Evolutionary conservation across 92 coral and sea anemone genomes (phyloP).

Genomic region (Parazoanthus swiftii): DNA sequence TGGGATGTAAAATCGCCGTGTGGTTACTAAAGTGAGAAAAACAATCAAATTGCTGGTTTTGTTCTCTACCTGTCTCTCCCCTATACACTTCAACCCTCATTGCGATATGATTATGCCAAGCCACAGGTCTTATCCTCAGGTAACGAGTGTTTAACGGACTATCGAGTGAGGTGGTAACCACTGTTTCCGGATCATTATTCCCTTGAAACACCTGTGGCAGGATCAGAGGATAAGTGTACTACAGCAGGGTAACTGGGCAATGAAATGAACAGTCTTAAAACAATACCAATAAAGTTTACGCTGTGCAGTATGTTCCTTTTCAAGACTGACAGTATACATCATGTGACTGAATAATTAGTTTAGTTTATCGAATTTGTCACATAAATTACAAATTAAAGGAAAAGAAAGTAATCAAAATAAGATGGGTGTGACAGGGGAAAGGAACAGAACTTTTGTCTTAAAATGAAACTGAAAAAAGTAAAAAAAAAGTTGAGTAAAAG

Average conservation of each 20-base stretch:
- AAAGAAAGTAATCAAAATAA: too few relatives aligned
- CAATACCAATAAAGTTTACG: not conserved
- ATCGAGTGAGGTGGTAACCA: slow-evolving; percentile 58
- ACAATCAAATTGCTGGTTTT: not conserved
- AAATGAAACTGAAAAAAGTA: too few relatives aligned
- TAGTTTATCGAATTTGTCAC: too few relatives aligned
- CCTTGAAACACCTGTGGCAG: slow-evolving; percentile 69
- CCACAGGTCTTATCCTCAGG: slow-evolving; percentile 63
- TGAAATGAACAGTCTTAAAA: too few relatives aligned
- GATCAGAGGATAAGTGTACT: not conserved
- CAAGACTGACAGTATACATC: too few relatives aligned
- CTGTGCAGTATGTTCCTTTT: too few relatives aligned
- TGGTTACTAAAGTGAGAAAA: not conserved
- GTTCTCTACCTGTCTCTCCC: slow-evolving; percentile 55
- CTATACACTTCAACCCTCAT: slow-evolving; percentile 65
- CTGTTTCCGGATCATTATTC: slow-evolving; percentile 54
- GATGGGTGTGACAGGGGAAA: too few relatives aligned
- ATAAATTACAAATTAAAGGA: too few relatives aligned
- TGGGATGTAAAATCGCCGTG: not conserved
- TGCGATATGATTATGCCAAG: slow-evolving; percentile 86
- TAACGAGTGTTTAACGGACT: slow-evolving; percentile 67
- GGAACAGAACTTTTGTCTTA: too few relatives aligned
- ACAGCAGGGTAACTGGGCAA: not conserved
- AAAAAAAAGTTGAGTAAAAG: too few relatives aligned
- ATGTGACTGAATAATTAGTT: not conserved